Evolutionary conservation across 2,797 vertebrate species (phyloP), one percentile per base, ranked within the genome.

Genomic region (Spondyliosoma cantharus): DNA sequence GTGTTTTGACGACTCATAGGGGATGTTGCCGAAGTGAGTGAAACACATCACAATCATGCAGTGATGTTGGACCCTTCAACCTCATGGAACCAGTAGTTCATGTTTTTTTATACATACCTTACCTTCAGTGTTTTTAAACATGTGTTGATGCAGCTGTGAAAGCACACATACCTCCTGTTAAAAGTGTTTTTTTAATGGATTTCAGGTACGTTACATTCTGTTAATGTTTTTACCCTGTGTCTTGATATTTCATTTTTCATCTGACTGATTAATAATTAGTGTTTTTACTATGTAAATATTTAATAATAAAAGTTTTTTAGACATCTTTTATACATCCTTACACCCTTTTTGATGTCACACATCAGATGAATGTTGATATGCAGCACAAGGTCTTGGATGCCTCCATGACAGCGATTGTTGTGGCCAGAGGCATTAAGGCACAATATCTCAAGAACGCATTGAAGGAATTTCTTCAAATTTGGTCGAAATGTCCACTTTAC

Each of bases 1-100:
- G 8, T 96, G 96, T 71, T 87, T 96, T 0, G 96, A 97, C 1
- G 96, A 97, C 86, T 94, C 90, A 3, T 91, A 85, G 74, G 25
- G 19, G 7, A 32, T 3, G 17, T 6, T 43, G 25, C n/a, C 27
- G 20, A 13, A 83, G 22, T 42, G 70, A 48, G 25, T 48, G 16
- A 46, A 71, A 68, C 15, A 5, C 14, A 3, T 49, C 25, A 2
- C 13, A 17, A 3, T 60, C 58, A 15, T 32, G 46, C 22, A 29
- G 2, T 7, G 67, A 65, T 42, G 57, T 29, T 43, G 43, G 46
- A 25, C 32, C 56, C 12, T 42, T 25, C 1, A 42, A 46, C 45
- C 11, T 42, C 9, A 0, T 61, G 25, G 43, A 20, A 0, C 25
- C 32, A 3, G 54, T 3, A 20, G 7, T 75, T 74, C 1, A 0